A percentile compares a stretch with the other conserved stretches of the same genome.
These are phyloP conservation scores for Drepana falcataria DNA, from an alignment of 2,888 invertebrate species.

Conservation along the genomic window DNA sequence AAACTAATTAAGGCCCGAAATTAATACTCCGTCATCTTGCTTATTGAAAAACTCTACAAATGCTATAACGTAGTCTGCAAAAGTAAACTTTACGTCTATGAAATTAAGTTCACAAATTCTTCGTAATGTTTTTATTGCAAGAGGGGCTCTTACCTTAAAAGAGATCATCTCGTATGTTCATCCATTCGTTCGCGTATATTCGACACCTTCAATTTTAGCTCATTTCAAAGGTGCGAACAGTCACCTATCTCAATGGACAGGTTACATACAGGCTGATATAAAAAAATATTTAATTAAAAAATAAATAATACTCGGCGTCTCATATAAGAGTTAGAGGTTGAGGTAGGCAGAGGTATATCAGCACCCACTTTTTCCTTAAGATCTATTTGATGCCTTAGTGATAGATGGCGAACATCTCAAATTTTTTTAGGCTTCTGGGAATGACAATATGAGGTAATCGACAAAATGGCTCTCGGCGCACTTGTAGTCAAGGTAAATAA, in stretches of 20 bases:
- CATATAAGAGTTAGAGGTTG: no score
- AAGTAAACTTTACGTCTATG: background rate
- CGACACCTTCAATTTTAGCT: constrained; percentile 41
- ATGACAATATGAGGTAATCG: no score
- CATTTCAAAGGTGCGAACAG: constrained; percentile 50
- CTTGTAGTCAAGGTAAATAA: no score
- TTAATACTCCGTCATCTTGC: constrained; percentile 1
- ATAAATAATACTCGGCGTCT: no score
- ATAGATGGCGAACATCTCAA: no score
- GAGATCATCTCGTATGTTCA: constrained; percentile 22
- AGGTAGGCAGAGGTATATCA: no score
- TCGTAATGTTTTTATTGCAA: constrained; percentile 1
- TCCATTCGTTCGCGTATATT: constrained; percentile 19
- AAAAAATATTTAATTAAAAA: constrained; percentile 19
- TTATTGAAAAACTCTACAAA: background rate
- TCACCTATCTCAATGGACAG: constrained; percentile 45
- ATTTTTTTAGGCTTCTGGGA: no score
- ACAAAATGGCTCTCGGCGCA: no score
- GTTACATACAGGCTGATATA: constrained; percentile 35
- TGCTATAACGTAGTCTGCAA: background rate
- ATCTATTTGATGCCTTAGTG: no score
- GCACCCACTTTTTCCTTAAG: no score
- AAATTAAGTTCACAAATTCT: background rate
- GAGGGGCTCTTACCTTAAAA: constrained; percentile 12
- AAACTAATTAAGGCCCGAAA: background rate